Evolutionary conservation across 2,113 vertebrate genomes (phyloP).

Genomic region (Microcebus lehilahytsara): DNA sequence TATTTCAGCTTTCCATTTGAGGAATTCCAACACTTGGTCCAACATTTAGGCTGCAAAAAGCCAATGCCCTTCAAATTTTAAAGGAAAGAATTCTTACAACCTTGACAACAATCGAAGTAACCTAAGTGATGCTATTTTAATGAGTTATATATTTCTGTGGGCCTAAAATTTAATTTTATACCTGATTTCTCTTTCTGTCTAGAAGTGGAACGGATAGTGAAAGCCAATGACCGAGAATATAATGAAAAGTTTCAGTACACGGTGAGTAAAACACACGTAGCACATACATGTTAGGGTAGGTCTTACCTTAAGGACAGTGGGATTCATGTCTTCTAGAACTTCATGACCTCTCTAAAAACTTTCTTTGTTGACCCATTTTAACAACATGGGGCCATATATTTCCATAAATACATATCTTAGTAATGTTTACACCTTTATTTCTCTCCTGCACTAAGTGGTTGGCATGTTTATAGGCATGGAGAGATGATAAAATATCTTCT

Average conservation of each 20-base stretch:
- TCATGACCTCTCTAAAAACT: neutral
- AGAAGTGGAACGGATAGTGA: constrained; percentile 91
- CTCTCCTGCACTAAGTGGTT: neutral
- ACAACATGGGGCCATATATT: neutral
- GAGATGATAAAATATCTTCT: neutral
- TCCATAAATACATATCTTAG: constrained; percentile 15
- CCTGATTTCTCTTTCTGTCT: constrained; percentile 66
- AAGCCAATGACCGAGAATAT: constrained; percentile 89
- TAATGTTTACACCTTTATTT: neutral
- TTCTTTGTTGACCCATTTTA: neutral
- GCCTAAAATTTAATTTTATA: constrained; percentile 45
- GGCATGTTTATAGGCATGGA: neutral
- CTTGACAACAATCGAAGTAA: constrained; percentile 46
- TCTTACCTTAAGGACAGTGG: neutral
- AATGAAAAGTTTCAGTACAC: constrained; percentile 91
- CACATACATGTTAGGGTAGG: rapidly evolving
- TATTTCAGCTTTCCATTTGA: constrained; percentile 53
- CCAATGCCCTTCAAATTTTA: constrained; percentile 36
- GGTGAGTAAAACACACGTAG: constrained; percentile 82
- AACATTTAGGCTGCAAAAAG: constrained; percentile 53
- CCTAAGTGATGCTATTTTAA: constrained; percentile 39
- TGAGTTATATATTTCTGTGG: constrained; percentile 39
- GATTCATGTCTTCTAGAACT: neutral
- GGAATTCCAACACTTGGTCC: constrained; percentile 32
- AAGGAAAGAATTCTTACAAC: constrained; percentile 58